phyloP scores from a whole-genome alignment of 2,888 invertebrate species.

The Sphaerophoria taeniata region DNA sequence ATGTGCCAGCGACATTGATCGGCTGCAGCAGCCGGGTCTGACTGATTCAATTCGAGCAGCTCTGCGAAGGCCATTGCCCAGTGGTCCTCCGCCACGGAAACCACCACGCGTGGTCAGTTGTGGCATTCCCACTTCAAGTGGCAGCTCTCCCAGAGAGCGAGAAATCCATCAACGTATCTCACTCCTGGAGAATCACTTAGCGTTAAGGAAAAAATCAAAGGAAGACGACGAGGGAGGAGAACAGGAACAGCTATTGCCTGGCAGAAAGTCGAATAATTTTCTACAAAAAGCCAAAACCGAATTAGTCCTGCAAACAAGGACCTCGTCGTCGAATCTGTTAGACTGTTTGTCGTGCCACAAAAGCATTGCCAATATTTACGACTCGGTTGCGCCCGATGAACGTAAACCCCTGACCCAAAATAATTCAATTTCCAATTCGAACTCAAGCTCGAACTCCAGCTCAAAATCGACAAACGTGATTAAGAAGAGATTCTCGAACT shows the following conservation, averaged over 20 bases:
- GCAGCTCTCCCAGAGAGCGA: slow-evolving; percentile 55
- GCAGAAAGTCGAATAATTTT: slow-evolving; percentile 35
- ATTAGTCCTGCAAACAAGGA: slow-evolving; percentile 70
- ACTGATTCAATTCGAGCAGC: slow-evolving; percentile 87
- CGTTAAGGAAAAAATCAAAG: slow-evolving; percentile 76
- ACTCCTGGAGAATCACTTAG: slow-evolving; percentile 75
- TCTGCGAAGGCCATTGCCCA: slow-evolving; percentile 87
- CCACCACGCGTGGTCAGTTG: slow-evolving; percentile 85
- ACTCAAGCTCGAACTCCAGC: not conserved
- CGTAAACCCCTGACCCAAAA: slow-evolving; percentile 65
- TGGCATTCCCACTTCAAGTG: slow-evolving; percentile 20
- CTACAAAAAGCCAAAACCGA: slow-evolving; percentile 76
- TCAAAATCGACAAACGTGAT: slow-evolving; percentile 39
- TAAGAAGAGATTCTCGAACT: slow-evolving; percentile 52
- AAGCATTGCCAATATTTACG: slow-evolving; percentile 73
- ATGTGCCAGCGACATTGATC: slow-evolving; percentile 78
- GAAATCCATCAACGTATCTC: slow-evolving; percentile 75
- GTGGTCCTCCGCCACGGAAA: slow-evolving; percentile 89
- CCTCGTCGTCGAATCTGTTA: slow-evolving; percentile 71
- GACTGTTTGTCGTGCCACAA: slow-evolving; percentile 76
- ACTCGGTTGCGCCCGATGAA: slow-evolving; percentile 73
- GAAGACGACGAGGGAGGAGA: slow-evolving; percentile 64
- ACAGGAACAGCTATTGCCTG: slow-evolving; percentile 61
- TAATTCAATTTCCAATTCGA: slow-evolving; percentile 46
- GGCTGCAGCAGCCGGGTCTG: slow-evolving; percentile 77